Conservation (phyloP, 2,113 vertebrate genomes). For the Garra rufa region DNA sequence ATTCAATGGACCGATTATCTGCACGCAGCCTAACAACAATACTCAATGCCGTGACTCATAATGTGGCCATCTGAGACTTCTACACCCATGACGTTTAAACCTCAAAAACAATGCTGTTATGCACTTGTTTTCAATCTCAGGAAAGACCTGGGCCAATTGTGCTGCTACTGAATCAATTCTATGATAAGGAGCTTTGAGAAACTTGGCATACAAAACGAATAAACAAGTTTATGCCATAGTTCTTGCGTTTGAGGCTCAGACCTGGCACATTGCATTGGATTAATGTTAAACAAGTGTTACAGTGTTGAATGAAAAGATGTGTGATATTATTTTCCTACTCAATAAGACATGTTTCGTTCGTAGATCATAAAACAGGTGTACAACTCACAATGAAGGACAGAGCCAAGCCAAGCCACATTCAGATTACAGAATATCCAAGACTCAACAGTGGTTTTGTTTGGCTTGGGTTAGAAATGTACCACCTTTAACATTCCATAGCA, state of each 20-base stretch:
- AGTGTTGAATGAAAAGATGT: too few species aligned
- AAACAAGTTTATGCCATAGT: background rate
- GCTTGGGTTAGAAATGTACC: background rate
- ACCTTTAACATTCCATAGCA: background rate
- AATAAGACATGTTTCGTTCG: too few species aligned
- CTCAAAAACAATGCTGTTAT: slow-evolving; percentile 19
- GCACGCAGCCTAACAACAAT: background rate
- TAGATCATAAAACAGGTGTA: too few species aligned
- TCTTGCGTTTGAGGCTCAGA: background rate
- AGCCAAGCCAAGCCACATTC: too few species aligned
- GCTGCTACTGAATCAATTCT: background rate
- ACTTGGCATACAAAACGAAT: background rate
- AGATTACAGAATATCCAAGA: too few species aligned
- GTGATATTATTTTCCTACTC: too few species aligned
- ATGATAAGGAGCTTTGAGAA: background rate
- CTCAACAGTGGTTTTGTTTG: too few species aligned
- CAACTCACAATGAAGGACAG: too few species aligned
- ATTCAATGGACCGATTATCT: background rate
- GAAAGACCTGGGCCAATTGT: background rate
- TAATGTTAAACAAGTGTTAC: background rate
- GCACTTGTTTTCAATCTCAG: slow-evolving; percentile 2
- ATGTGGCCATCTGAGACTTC: background rate
- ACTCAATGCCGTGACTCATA: background rate
- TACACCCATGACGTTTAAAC: background rate
- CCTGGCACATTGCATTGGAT: background rate